Evolutionary conservation across 2,797 vertebrate genomes (phyloP).

Genomic region (Pangasius mekongensis): DNA sequence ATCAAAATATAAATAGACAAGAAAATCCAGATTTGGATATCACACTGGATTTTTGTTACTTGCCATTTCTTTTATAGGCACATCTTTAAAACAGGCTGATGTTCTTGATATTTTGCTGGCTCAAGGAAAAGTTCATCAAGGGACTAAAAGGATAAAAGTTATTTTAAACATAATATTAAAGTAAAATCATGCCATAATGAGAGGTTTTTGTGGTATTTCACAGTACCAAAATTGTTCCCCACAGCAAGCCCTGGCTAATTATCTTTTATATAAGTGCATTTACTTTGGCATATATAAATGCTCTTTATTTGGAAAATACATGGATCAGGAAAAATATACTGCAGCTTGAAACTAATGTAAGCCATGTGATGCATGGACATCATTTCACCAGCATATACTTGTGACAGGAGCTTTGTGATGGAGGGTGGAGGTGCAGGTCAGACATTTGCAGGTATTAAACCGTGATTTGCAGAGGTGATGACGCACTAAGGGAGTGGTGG

Average conservation of each 20-base stretch:
- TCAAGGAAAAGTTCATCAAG: background rate
- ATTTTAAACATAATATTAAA: conserved; percentile 17
- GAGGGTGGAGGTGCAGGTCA: conserved; percentile 19
- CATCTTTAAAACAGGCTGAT: conserved; percentile 4
- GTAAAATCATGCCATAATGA: conserved; percentile 15
- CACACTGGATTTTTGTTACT: background rate
- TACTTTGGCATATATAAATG: conserved; percentile 24
- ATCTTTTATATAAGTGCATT: conserved; percentile 34
- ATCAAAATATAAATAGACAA: conserved; percentile 21
- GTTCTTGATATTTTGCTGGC: background rate
- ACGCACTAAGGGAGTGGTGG: background rate
- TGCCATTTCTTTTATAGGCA: conserved; percentile 5
- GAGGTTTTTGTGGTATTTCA: conserved; percentile 1
- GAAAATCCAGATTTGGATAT: conserved; percentile 3
- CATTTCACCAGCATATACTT: background rate
- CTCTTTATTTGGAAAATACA: conserved; percentile 20
- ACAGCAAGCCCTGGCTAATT: conserved; percentile 11
- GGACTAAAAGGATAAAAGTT: conserved; percentile 14
- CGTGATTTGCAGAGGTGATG: background rate
- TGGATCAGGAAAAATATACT: conserved; percentile 21
- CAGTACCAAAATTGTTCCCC: conserved; percentile 2
- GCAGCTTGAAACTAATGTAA: conserved; percentile 1
- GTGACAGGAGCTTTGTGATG: background rate
- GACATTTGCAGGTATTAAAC: conserved; percentile 1
- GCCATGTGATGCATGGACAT: background rate